Percentiles rank a stretch among this genome's conserved stretches.
Evolutionary conservation across 2,888 invertebrate species (phyloP).

Genomic region (Hirtodrosophila cameraria): DNA sequence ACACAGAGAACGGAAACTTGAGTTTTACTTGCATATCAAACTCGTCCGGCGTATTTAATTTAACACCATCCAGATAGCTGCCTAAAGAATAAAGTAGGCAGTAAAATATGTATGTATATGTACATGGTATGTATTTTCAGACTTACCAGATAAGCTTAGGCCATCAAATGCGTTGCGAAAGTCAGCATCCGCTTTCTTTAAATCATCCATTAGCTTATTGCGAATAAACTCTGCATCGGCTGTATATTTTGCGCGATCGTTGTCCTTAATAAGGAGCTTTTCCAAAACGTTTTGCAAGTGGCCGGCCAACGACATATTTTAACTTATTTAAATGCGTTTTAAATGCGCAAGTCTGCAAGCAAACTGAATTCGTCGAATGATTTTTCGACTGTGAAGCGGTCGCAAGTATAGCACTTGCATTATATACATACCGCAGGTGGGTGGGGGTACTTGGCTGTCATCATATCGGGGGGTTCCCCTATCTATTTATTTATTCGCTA

Average conservation of each 20-base stretch:
- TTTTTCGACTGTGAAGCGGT: background rate
- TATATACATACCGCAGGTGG: too few relatives aligned
- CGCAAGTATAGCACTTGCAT: too few relatives aligned
- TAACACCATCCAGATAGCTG: constrained; percentile 42
- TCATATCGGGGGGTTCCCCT: too few relatives aligned
- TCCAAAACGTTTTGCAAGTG: background rate
- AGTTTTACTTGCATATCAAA: constrained; percentile 46
- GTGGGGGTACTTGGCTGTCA: too few relatives aligned
- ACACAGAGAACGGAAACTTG: constrained; percentile 17
- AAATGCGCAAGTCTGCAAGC: too few relatives aligned
- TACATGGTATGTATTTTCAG: too few relatives aligned
- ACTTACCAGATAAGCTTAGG: constrained; percentile 14
- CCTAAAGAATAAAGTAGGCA: constrained; percentile 8
- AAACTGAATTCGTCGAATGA: background rate
- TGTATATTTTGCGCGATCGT: constrained; percentile 3
- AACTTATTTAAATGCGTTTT: too few relatives aligned
- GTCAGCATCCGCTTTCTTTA: background rate
- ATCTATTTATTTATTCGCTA: too few relatives aligned
- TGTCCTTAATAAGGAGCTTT: background rate
- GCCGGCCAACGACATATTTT: background rate
- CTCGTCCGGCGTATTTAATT: constrained; percentile 36
- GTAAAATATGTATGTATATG: background rate
- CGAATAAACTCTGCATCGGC: background rate
- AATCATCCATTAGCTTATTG: constrained; percentile 12
- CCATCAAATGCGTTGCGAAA: constrained; percentile 1